phyloP scores from a whole-genome alignment of 1,140 invertebrate genomes.

The Chrysomallon squamiferum region DNA sequence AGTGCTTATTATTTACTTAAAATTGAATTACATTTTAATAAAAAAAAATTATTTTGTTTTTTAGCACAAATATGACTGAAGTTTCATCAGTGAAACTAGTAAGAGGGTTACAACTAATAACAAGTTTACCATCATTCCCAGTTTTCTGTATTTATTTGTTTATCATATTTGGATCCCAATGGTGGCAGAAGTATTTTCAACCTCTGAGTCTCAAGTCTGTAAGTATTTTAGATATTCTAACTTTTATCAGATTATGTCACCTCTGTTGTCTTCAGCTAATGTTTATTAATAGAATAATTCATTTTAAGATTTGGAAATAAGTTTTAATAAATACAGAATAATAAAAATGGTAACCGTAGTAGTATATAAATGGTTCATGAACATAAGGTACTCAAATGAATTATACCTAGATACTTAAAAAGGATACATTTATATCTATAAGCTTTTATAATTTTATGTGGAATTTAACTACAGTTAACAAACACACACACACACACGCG shows the following conservation, averaged over 20 bases:
- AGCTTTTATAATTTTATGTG: too few relatives aligned
- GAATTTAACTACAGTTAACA: too few relatives aligned
- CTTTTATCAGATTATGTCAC: not conserved
- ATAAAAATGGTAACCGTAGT: not conserved
- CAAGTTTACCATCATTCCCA: constrained; percentile 36
- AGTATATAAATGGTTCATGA: not conserved
- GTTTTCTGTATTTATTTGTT: constrained; percentile 46
- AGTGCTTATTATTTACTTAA: too few relatives aligned
- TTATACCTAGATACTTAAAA: not conserved
- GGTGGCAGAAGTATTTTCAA: constrained; percentile 44
- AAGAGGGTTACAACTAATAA: constrained; percentile 5
- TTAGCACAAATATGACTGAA: too few relatives aligned
- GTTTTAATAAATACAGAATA: not conserved
- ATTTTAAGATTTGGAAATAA: not conserved
- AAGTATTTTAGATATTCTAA: constrained; percentile 13
- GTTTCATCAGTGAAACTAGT: not conserved
- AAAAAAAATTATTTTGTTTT: too few relatives aligned
- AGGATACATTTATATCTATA: too few relatives aligned
- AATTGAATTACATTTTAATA: too few relatives aligned
- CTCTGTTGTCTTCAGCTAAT: not conserved
- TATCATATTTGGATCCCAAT: constrained; percentile 38
- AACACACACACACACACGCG: too few relatives aligned
- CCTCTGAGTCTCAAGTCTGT: constrained; percentile 47
- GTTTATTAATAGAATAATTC: not conserved
- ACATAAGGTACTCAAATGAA: not conserved